Evolutionary conservation across 2,888 invertebrate genomes (phyloP).

Genomic region (Andrena bicolor): DNA sequence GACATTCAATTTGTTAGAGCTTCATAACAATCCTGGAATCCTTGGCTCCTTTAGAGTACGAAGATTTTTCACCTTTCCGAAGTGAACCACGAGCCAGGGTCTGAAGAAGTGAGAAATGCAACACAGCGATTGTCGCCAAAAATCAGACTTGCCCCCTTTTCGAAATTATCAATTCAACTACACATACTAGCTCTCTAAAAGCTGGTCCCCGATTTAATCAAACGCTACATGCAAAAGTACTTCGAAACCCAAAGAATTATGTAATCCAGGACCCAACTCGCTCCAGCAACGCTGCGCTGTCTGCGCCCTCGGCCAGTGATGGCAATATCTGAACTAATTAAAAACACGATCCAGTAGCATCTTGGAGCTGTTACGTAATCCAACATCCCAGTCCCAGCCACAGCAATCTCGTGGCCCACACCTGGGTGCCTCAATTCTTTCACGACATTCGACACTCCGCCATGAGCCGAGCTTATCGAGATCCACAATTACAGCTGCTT

Average conservation of each 20-base stretch:
- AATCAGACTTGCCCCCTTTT: no score
- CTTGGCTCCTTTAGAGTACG: no score
- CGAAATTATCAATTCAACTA: neutral
- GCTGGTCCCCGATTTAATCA: neutral
- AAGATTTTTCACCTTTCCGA: no score
- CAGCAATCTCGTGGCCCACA: neutral
- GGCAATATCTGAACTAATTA: constrained; percentile 20
- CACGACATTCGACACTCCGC: neutral
- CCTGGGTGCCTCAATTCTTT: neutral
- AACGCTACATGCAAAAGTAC: neutral
- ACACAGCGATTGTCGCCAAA: neutral
- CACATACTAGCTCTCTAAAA: neutral
- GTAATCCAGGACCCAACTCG: neutral
- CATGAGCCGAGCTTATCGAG: constrained; percentile 5
- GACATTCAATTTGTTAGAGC: no score
- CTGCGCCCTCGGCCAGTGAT: neutral
- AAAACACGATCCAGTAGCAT: constrained; percentile 17
- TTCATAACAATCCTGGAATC: no score
- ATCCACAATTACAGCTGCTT: constrained; percentile 33
- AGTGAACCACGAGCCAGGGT: no score
- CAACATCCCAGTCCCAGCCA: neutral
- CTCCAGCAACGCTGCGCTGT: neutral
- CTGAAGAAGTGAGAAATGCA: no score
- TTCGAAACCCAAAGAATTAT: constrained; percentile 4
- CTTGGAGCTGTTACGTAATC: neutral